Percentiles rank a stretch among this genome's conserved stretches.
Evolutionary conservation across 2,888 invertebrate species (phyloP).

Genomic region (Athalia circularis): DNA sequence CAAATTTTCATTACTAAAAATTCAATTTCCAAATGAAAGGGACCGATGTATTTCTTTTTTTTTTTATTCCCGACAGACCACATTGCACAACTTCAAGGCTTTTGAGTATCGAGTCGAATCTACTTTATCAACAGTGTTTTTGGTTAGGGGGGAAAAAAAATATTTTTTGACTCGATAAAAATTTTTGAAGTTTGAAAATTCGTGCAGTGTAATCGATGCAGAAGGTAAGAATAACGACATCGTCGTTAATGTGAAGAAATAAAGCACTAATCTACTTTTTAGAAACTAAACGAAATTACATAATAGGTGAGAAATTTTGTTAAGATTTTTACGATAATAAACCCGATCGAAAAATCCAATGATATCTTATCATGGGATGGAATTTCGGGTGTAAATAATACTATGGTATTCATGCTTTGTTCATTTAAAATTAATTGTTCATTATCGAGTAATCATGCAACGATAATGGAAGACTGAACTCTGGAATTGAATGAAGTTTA

Average conservation of each 20-base stretch:
- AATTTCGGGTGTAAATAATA: not conserved
- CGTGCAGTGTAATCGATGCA: conserved; percentile 8
- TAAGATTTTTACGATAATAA: not conserved
- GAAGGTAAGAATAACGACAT: not conserved
- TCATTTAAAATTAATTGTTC: not conserved
- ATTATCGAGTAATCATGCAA: not conserved
- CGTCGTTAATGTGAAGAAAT: conserved; percentile 8
- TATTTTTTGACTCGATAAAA: not conserved
- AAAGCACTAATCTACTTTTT: not conserved
- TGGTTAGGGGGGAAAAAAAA: too few relatives aligned
- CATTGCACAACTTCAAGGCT: conserved; percentile 11
- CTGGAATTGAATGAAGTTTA: too few relatives aligned
- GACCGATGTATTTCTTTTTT: not conserved
- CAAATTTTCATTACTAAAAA: not conserved
- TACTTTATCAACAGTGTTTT: too few relatives aligned
- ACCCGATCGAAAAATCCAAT: not conserved
- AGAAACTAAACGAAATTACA: not conserved
- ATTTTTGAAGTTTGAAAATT: not conserved
- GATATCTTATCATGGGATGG: conserved; percentile 6
- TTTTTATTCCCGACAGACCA: not conserved
- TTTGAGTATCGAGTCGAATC: too few relatives aligned
- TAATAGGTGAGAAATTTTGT: not conserved
- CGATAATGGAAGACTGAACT: too few relatives aligned
- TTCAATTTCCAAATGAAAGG: not conserved
- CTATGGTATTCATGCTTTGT: not conserved